Conservation (phyloP, 1,140 invertebrate species). For the Trichogramma pretiosum region DNA sequence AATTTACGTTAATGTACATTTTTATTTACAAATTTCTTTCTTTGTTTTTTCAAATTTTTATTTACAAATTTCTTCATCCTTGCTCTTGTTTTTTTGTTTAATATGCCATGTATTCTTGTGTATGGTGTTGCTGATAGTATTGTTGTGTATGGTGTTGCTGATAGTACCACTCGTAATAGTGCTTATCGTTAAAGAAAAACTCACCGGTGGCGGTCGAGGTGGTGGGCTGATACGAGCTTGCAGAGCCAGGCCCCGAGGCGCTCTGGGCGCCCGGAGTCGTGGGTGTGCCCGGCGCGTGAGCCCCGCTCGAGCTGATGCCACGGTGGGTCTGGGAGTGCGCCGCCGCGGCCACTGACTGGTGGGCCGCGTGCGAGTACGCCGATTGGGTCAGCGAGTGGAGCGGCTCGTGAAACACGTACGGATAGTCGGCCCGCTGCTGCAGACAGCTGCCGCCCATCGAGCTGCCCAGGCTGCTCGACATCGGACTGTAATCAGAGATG, state of each 20-base stretch:
- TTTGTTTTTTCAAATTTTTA: too few relatives aligned
- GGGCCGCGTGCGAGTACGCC: slow-evolving; percentile 40
- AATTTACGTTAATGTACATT: too few relatives aligned
- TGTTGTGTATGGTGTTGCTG: too few relatives aligned
- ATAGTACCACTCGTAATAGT: too few relatives aligned
- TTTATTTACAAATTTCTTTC: too few relatives aligned
- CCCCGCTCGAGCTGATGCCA: slow-evolving; percentile 33
- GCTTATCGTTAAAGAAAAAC: too few relatives aligned
- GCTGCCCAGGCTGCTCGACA: slow-evolving; percentile 68
- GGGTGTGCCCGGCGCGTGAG: slow-evolving; percentile 37
- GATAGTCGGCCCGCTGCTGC: slow-evolving; percentile 81
- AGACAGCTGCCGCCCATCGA: slow-evolving; percentile 76
- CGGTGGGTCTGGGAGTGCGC: slow-evolving; percentile 47
- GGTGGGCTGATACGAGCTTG: slow-evolving; percentile 56
- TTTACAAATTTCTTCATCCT: too few relatives aligned
- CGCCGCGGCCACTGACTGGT: slow-evolving; percentile 43
- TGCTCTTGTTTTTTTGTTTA: too few relatives aligned
- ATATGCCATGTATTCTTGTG: too few relatives aligned
- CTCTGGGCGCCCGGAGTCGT: slow-evolving; percentile 41
- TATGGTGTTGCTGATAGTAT: too few relatives aligned
- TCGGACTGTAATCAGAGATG: too few relatives aligned
- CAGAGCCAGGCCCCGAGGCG: slow-evolving; percentile 31
- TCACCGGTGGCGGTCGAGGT: slow-evolving; percentile 52
- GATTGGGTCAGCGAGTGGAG: slow-evolving; percentile 63
- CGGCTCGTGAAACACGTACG: slow-evolving; percentile 90